Evolutionary conservation across 2,797 vertebrate genomes (phyloP).

Genomic region (Sparidentex hasta): DNA sequence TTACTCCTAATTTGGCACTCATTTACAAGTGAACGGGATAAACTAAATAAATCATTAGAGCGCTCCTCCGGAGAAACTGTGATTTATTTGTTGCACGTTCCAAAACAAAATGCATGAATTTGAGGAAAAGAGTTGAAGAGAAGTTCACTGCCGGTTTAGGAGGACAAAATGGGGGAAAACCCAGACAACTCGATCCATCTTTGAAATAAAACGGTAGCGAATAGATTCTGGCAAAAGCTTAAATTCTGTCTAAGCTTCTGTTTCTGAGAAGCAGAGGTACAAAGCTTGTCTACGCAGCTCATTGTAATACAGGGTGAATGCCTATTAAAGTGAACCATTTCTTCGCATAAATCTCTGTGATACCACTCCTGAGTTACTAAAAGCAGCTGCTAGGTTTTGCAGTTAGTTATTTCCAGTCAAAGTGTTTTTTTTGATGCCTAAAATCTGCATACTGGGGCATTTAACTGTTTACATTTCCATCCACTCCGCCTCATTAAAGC

Average conservation of each 20-base stretch:
- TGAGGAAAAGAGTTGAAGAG: background rate
- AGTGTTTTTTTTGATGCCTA: background rate
- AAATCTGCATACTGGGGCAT: background rate
- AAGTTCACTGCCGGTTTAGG: background rate
- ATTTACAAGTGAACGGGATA: background rate
- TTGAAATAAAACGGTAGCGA: background rate
- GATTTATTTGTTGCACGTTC: background rate
- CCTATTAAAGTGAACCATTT: conserved; percentile 17
- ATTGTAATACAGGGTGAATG: background rate
- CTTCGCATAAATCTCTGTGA: background rate
- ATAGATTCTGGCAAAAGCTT: background rate
- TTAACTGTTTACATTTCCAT: conserved; percentile 1
- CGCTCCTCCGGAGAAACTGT: background rate
- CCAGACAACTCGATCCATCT: background rate
- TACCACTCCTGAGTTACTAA: background rate
- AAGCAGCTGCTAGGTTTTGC: background rate
- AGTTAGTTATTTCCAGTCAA: conserved; percentile 11
- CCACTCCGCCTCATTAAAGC: background rate
- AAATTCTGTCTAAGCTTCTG: too few relatives aligned
- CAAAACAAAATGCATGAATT: background rate
- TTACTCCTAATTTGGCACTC: background rate
- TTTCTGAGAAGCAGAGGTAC: background rate
- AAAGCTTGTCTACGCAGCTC: background rate
- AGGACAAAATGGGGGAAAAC: background rate
- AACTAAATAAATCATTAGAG: background rate